Evolutionary conservation across 2,797 vertebrate species (phyloP).

Genomic region (Carapus acus): DNA sequence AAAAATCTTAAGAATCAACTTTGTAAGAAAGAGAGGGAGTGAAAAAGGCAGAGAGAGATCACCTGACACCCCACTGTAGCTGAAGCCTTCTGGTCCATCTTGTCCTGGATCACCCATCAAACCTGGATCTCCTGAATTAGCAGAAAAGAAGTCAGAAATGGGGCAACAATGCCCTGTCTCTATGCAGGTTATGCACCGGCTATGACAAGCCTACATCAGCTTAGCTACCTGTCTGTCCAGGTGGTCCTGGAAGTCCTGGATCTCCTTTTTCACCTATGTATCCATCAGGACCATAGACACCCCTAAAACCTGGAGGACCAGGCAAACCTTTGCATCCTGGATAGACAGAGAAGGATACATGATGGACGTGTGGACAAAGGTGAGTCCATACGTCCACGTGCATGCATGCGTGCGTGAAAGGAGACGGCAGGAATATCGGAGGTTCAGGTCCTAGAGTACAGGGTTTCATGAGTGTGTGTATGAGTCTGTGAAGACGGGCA

Average conservation of each 20-base stretch:
- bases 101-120: conserved; percentile 59
- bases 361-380: not conserved
- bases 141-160: not conserved
- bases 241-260: conserved; percentile 37
- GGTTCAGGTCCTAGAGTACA: no score
- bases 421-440: no score
- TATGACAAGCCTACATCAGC: not conserved
- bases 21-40: no score
- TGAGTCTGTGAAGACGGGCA: no score
- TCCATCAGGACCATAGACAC: conserved; percentile 56
- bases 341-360: not conserved
- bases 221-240: conserved; percentile 57
- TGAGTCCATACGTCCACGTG: no score
- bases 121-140: conserved; percentile 55
- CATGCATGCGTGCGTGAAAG: no score
- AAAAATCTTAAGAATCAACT: no score
- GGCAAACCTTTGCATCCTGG: conserved; percentile 50
- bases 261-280: conserved; percentile 60
- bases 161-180: no score
- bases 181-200: not conserved
- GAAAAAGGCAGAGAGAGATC: not conserved
- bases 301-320: conserved; percentile 54
- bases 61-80: conserved; percentile 56
- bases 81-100: conserved; percentile 60
- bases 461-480: no score